Evolutionary conservation across 2,797 vertebrate genomes (phyloP).

Genomic region (Lepilemur septentrionalis): DNA sequence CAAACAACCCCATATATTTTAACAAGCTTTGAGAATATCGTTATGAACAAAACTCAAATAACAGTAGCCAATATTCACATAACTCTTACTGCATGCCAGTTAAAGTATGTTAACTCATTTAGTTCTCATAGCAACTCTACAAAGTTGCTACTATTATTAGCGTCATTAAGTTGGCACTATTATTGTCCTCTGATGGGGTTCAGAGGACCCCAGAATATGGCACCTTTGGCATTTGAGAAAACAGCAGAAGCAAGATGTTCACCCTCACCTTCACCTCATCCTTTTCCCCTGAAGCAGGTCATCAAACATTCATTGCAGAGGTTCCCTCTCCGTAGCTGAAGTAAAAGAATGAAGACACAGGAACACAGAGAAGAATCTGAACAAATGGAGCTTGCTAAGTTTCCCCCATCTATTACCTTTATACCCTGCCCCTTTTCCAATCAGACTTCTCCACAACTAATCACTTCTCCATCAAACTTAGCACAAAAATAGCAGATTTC

Average conservation of each 20-base stretch:
- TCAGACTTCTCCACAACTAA: neutral
- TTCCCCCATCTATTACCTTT: neutral
- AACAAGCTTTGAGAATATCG: neutral
- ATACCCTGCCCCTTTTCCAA: neutral
- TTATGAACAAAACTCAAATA: neutral
- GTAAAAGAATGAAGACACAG: neutral
- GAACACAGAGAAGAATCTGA: neutral
- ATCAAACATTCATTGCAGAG: neutral
- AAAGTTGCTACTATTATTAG: neutral
- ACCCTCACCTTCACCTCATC: neutral
- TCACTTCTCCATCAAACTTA: neutral
- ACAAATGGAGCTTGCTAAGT: neutral
- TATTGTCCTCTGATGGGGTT: neutral
- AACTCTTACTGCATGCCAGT: neutral
- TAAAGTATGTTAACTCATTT: neutral
- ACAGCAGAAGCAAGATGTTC: neutral
- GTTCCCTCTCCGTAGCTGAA: neutral
- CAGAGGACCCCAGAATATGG: neutral
- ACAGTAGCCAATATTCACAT: neutral
- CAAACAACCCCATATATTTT: neutral
- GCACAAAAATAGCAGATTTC: neutral
- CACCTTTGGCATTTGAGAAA: neutral
- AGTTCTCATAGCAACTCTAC: neutral
- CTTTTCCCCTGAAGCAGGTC: neutral
- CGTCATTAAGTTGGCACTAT: neutral